A percentile compares a stretch with the other conserved stretches of the same genome.
These are phyloP conservation scores for Ophion costatus DNA, from an alignment of 2,888 invertebrate species.

Conservation along the genomic window DNA sequence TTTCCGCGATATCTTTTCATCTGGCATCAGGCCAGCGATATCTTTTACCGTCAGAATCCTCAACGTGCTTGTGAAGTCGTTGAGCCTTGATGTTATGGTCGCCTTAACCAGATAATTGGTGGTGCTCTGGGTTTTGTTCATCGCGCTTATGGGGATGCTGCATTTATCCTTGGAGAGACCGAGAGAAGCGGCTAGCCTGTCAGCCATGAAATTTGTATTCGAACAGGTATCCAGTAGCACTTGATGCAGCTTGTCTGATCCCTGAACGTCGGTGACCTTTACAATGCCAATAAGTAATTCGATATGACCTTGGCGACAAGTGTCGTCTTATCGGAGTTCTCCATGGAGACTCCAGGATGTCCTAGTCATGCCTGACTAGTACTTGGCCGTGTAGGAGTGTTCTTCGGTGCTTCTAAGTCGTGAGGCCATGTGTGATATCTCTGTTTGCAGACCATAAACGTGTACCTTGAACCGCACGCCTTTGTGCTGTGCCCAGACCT, in stretches of 20 bases:
- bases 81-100: background rate
- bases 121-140: constrained; percentile 10
- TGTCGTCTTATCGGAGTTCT: background rate
- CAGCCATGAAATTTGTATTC: constrained; percentile 41
- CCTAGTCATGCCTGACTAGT: too few species aligned
- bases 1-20: constrained; percentile 45
- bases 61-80: background rate
- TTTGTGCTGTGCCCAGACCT: constrained; percentile 6
- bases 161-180: constrained; percentile 2
- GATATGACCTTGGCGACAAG: constrained; percentile 27
- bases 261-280: background rate
- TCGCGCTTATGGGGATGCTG: constrained; percentile 10
- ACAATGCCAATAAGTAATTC: constrained; percentile 16
- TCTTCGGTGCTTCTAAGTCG: constrained; percentile 3
- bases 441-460: background rate
- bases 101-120: constrained; percentile 29
- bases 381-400: background rate
- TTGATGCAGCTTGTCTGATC: background rate
- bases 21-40: constrained; percentile 49
- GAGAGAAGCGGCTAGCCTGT: constrained; percentile 29
- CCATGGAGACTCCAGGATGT: too few species aligned
- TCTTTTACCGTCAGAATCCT: constrained; percentile 28
- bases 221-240: constrained; percentile 34
- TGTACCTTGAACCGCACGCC: background rate
- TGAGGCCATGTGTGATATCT: constrained; percentile 37